Evolutionary conservation across 2,888 invertebrate genomes (phyloP).

Genomic region (Eilema depressum): DNA sequence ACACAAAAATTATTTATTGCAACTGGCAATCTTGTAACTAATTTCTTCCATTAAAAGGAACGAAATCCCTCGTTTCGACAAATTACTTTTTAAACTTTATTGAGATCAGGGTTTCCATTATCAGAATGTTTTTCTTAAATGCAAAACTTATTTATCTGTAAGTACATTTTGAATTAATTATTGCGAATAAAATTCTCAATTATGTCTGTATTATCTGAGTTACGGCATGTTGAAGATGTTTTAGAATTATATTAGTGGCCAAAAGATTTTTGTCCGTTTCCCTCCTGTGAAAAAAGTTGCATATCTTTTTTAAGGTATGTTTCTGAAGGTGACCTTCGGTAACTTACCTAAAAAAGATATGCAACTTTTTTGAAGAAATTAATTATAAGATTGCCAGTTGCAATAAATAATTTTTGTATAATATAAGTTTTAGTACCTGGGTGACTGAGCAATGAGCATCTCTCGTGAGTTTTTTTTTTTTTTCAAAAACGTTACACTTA

Average conservation of each 20-base stretch:
- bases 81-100: background rate
- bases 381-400: background rate
- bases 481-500: background rate
- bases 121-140: background rate
- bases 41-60: slow-evolving; percentile 1
- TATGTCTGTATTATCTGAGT: background rate
- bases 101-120: background rate
- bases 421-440: background rate
- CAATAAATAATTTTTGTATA: background rate
- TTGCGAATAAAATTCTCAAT: background rate
- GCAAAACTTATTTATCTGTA: background rate
- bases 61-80: slow-evolving; percentile 1
- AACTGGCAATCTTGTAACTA: background rate
- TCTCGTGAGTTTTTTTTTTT: background rate
- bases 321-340: too few species aligned
- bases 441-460: background rate
- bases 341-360: background rate
- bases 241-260: background rate
- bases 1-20: background rate
- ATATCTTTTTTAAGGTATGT: too few species aligned
- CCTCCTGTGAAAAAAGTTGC: too few species aligned
- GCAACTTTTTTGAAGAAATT: background rate
- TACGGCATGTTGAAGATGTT: background rate
- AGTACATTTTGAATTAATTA: background rate
- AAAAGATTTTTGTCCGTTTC: background rate